These are phyloP conservation scores for Cyprinus carpio DNA, from an alignment of 2,113 vertebrate genomes.

Conservation along the genomic window DNA sequence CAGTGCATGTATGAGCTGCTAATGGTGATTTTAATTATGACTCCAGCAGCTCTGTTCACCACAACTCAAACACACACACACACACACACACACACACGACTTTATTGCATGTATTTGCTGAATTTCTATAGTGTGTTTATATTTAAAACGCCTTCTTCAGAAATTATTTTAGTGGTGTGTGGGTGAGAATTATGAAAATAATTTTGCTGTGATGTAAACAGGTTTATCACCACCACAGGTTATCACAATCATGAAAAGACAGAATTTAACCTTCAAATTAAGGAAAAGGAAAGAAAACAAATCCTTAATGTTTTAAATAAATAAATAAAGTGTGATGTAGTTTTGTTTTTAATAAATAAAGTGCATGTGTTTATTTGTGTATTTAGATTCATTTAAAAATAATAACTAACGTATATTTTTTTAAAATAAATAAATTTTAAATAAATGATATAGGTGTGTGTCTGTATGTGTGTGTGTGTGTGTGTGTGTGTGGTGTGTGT, in stretches of 20 bases:
- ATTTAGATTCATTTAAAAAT: too few relatives aligned
- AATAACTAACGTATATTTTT: too few relatives aligned
- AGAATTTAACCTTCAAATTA: not conserved
- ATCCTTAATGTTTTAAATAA: too few relatives aligned
- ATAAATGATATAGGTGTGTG: too few relatives aligned
- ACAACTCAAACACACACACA: slow-evolving; percentile 13
- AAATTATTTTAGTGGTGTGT: not conserved
- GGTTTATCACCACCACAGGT: not conserved
- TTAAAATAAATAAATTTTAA: too few relatives aligned
- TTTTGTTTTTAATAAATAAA: too few relatives aligned
- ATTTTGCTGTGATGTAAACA: not conserved
- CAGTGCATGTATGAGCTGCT: not conserved
- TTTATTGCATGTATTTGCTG: too few relatives aligned
- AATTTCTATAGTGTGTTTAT: not conserved
- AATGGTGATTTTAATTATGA: not conserved
- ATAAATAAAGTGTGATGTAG: too few relatives aligned
- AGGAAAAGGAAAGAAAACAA: too few relatives aligned
- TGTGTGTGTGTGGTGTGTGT: too few relatives aligned
- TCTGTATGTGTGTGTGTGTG: too few relatives aligned
- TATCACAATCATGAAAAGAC: not conserved
- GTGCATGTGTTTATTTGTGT: not conserved
- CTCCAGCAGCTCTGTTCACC: slow-evolving; percentile 23
- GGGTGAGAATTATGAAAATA: not conserved
- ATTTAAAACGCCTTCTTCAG: not conserved
- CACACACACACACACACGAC: too few relatives aligned